Conservation (phyloP, 2,888 invertebrate genomes). For the Eristalis intricaria region DNA sequence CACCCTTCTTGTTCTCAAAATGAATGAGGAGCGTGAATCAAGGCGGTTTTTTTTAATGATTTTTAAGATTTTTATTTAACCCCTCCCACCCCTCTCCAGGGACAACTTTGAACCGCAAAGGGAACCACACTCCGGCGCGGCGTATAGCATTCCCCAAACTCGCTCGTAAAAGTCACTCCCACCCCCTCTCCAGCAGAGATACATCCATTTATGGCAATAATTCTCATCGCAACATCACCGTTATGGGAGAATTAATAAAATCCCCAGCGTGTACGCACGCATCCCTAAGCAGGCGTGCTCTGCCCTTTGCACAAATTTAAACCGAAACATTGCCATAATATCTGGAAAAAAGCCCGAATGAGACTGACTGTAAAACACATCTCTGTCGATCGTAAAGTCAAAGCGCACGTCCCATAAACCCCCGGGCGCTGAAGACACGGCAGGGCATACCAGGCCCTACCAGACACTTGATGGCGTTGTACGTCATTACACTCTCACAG, state of each 20-base stretch:
- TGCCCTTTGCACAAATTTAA: neutral
- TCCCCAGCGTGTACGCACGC: neutral
- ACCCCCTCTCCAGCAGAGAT: neutral
- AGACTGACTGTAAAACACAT: neutral
- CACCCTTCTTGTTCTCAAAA: neutral
- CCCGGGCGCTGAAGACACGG: too few species aligned
- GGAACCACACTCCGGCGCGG: neutral
- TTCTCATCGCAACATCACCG: neutral
- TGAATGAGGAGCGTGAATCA: neutral
- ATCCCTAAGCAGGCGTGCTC: neutral
- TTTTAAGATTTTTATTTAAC: neutral
- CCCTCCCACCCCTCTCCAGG: neutral
- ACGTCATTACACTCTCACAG: slow-evolving; percentile 34
- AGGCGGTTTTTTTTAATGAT: neutral
- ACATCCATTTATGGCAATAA: neutral
- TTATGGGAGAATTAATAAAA: neutral
- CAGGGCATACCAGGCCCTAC: neutral
- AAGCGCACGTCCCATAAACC: slow-evolving; percentile 17
- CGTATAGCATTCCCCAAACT: neutral
- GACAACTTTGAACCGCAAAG: neutral
- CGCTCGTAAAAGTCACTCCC: neutral
- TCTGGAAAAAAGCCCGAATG: neutral
- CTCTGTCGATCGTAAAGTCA: slow-evolving; percentile 3
- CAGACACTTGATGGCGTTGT: slow-evolving; percentile 36
- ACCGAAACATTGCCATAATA: neutral